A percentile compares a stretch with the other conserved stretches of the same genome.
phyloP scores from a whole-genome alignment of 2,797 vertebrate species.

The Rhyacichthys aspro region DNA sequence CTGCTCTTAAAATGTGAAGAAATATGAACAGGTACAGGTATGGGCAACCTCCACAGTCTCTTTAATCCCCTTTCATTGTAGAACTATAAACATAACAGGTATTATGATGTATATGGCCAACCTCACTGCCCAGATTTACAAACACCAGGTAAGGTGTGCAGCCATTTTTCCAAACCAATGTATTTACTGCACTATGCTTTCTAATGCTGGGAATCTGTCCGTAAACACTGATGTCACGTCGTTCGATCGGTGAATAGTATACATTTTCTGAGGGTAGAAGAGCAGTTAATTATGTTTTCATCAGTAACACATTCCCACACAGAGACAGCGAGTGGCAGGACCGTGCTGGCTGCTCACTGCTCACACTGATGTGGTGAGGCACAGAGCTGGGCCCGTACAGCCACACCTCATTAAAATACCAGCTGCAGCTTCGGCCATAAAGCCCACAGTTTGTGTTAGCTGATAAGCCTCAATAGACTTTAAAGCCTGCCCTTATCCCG shows the following conservation, averaged over 20 bases:
- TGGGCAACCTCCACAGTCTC: no score
- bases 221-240: neutral
- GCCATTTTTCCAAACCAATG: neutral
- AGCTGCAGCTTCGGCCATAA: constrained; percentile 84
- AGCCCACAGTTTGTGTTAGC: constrained; percentile 91
- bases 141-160: neutral
- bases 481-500: constrained; percentile 80
- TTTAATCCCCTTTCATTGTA: no score
- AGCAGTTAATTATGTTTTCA: constrained; percentile 1
- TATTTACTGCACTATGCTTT: neutral
- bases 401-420: constrained; percentile 96
- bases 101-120: no score
- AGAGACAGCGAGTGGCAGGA: constrained; percentile 9
- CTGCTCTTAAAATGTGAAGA: no score
- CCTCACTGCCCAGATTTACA: no score
- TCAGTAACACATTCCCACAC: constrained; percentile 37
- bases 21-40: no score
- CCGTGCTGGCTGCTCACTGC: neutral
- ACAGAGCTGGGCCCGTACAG: constrained; percentile 77
- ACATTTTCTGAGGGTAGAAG: neutral
- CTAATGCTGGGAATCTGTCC: neutral
- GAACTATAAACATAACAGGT: no score
- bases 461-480: constrained; percentile 88
- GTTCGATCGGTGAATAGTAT: neutral
- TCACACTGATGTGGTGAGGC: constrained; percentile 49